Conservation (phyloP, 2,888 invertebrate species). For the Euplagia quadripunctaria region DNA sequence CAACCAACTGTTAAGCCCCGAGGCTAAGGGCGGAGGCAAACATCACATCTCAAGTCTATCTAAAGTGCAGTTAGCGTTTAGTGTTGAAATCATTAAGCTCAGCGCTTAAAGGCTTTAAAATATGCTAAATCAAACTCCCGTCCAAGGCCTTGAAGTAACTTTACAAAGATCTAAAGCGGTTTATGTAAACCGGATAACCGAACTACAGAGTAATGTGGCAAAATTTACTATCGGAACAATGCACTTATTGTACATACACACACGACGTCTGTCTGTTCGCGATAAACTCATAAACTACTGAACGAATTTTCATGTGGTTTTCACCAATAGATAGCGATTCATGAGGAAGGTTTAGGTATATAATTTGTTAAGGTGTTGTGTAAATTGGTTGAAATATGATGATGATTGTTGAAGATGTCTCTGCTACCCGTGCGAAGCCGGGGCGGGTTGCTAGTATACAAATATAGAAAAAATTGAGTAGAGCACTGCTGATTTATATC, state of each 20-base stretch:
- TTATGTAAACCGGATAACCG: not conserved
- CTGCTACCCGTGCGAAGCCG: too few relatives aligned
- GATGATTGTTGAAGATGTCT: too few relatives aligned
- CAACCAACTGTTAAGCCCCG: not conserved
- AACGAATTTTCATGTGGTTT: too few relatives aligned
- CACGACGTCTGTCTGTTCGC: too few relatives aligned
- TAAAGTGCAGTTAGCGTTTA: conserved; percentile 5
- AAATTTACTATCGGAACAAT: not conserved
- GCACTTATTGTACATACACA: not conserved
- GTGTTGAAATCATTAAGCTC: conserved; percentile 7
- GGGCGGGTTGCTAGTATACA: too few relatives aligned
- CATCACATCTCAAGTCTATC: conserved; percentile 5
- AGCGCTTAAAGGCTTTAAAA: not conserved
- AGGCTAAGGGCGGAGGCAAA: conserved; percentile 2
- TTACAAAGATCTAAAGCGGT: not conserved
- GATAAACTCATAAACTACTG: too few relatives aligned
- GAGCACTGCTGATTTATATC: too few relatives aligned
- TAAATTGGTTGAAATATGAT: too few relatives aligned
- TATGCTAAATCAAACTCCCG: not conserved
- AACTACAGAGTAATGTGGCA: not conserved
- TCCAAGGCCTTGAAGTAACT: not conserved
- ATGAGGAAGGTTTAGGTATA: too few relatives aligned
- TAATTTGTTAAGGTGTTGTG: too few relatives aligned
- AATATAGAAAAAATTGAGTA: too few relatives aligned
- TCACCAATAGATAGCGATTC: too few relatives aligned